Evolutionary conservation across 1,140 invertebrate genomes (phyloP).

Genomic region (Gryllus bimaculatus): DNA sequence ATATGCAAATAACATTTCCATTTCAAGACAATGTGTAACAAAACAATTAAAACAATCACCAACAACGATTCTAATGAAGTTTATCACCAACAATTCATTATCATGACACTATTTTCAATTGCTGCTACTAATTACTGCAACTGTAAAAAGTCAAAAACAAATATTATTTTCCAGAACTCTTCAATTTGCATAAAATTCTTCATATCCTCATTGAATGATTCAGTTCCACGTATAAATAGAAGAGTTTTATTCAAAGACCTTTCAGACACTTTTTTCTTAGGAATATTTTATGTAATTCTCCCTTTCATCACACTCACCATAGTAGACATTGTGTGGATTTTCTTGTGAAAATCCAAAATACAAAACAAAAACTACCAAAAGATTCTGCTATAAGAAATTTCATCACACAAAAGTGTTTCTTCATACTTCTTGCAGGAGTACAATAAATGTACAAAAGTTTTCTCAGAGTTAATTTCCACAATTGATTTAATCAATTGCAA

Average conservation of each 20-base stretch:
- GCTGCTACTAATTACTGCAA: not conserved
- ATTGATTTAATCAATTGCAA: conserved; percentile 47
- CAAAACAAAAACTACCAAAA: conserved; percentile 58
- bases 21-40: too few species aligned
- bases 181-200: conserved; percentile 28
- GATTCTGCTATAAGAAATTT: conserved; percentile 41
- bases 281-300: conserved; percentile 24
- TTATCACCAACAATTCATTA: too few species aligned
- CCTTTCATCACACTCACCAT: conserved; percentile 27
- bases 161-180: conserved; percentile 25
- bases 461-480: conserved; percentile 50
- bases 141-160: conserved; percentile 20
- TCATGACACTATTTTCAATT: too few species aligned
- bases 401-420: conserved; percentile 45
- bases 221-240: conserved; percentile 37
- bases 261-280: conserved; percentile 25
- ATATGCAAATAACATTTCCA: too few species aligned
- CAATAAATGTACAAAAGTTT: conserved; percentile 44
- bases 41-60: too few species aligned
- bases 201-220: conserved; percentile 35
- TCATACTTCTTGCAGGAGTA: conserved; percentile 44
- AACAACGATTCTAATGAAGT: too few species aligned
- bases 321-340: conserved; percentile 26
- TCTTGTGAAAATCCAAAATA: conserved; percentile 45
- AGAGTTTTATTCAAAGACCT: conserved; percentile 23